phyloP scores from a whole-genome alignment of 2,797 vertebrate genomes.

The Bryconaethiops microstoma region DNA sequence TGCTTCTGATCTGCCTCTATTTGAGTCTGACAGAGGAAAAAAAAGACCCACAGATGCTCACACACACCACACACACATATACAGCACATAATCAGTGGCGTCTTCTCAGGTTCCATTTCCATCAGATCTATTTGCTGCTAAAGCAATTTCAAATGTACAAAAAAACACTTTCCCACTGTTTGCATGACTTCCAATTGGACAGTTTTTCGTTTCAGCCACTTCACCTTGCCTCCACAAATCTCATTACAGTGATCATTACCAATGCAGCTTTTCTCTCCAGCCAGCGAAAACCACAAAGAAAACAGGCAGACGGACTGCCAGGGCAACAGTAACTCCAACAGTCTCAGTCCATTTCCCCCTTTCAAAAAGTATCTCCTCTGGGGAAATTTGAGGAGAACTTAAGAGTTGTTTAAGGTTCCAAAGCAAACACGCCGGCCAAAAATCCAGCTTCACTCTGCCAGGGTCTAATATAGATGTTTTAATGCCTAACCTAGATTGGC shows the following conservation, averaged over 20 bases:
- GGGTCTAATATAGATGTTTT: constrained; percentile 21
- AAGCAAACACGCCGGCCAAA: constrained; percentile 28
- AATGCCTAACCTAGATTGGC: constrained; percentile 28
- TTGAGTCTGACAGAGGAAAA: not conserved
- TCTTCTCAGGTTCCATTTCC: constrained; percentile 3
- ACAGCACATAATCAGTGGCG: not conserved
- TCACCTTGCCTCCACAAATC: constrained; percentile 22
- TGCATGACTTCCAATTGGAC: constrained; percentile 1
- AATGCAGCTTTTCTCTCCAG: constrained; percentile 29
- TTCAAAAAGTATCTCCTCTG: constrained; percentile 15
- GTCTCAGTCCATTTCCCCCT: constrained; percentile 23
- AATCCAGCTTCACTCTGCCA: constrained; percentile 30
- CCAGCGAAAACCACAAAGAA: constrained; percentile 39
- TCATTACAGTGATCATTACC: constrained; percentile 44
- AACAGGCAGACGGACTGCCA: constrained; percentile 36
- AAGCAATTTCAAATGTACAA: not conserved
- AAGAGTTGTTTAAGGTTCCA: constrained; percentile 29
- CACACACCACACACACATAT: not conserved
- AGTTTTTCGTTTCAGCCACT: not conserved
- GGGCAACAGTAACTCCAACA: constrained; percentile 10
- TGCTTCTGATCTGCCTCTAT: not conserved
- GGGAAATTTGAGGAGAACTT: constrained; percentile 40
- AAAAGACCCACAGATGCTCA: not conserved
- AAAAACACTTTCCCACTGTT: not conserved
- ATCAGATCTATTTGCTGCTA: constrained; percentile 19